Base-by-base conservation (phyloP, 2,888 invertebrate species). In the Watsonalla cultraria region DNA sequence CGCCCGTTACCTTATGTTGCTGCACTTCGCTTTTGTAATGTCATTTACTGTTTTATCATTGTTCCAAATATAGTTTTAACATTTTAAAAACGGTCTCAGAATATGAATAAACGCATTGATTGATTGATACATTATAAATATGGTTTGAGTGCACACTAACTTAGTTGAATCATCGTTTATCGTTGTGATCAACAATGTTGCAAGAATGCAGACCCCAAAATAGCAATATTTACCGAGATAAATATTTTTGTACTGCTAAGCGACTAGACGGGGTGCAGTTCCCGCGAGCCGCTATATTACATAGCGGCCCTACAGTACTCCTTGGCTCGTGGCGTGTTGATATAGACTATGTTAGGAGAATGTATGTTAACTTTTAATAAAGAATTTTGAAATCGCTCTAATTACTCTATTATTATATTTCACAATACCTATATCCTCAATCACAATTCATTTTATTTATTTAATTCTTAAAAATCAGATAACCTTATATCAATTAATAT, bases 61-160 rank as follows among this genome's bases (percentile, higher is more conserved):
- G 78, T 80, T 80, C 72, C 61, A 79, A 75, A 70, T 82, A 76
- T 73, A 72, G 71, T 67, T 79, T 78, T 76, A 78, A 80, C 77
- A 74, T 63, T 75, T 83, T 79, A 77, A 80, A 81, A 70, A 69
- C 66, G 62, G 62, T 68, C 71, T 71, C 65, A 60, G 64, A 70
- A 64, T 60, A 70, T 57, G 37, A 74, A 65, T 58, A 73, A 72
- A 78, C 59, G 82, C 80, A 62, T 77, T 66, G 74, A 67, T 76
- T 70, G 24, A 24, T 24, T 24, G 24, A 24, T 24, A 2, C 2
- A 24, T 24, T 24, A 52, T 57, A 53, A 37, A 37, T 37, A 37
- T 37, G 8, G 8, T 37, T 7, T 37, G 7, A 37, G 8, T 37
- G 37, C 8, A 37, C 7, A 37, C 8, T 7, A 7, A 37, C 37